Evolutionary conservation across 2,797 vertebrate species (phyloP), one percentile per base, ranked within the genome.

Genomic region (Microcaecilia unicolor): DNA sequence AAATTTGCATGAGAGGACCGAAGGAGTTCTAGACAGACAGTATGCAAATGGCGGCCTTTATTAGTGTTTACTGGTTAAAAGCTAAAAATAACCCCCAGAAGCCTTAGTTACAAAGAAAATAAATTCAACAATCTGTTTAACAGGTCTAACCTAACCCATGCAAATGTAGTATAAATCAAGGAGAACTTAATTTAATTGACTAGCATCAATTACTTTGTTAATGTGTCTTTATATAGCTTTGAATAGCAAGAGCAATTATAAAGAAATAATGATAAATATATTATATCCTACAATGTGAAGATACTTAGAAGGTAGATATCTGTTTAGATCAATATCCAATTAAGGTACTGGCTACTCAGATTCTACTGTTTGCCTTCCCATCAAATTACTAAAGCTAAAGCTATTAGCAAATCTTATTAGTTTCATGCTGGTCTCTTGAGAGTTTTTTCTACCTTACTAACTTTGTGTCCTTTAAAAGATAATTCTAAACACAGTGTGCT

Each of bases 321-420:
- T 69, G 51, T 65, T 65, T 58, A 63, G 54, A 72, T 77, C 70
- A 64, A 77, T 77, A 75, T 66, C 55, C 58, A 75, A 66, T 77
- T 74, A 70, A 48, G 40, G 52, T 9, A 23, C 31, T 48, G 42
- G 38, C 53, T 65, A 58, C 42, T 55, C 55, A 44, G 39, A 56
- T 44, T 13, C 31, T 36, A 39, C 45, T 46, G 36, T 54, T 55
- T 50, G 52, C 34, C 58, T 61, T 66, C 25, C 29, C 35, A 63
- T 55, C 42, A 58, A 61, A 64, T 70, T 69, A 61, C 10, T 3
- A 55, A 61, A 54, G 44, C 37, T 61, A 50, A 61, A 51, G 41
- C 58, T 45, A 59, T 69, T 67, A 72, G 54, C 58, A 73, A 61
- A 75, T 62, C 58, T 67, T 67, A 69, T 76, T 76, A 71, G 68